Conservation (phyloP, 35 echinoderm and acorn worm species). For the Chiridota heheva region DNA sequence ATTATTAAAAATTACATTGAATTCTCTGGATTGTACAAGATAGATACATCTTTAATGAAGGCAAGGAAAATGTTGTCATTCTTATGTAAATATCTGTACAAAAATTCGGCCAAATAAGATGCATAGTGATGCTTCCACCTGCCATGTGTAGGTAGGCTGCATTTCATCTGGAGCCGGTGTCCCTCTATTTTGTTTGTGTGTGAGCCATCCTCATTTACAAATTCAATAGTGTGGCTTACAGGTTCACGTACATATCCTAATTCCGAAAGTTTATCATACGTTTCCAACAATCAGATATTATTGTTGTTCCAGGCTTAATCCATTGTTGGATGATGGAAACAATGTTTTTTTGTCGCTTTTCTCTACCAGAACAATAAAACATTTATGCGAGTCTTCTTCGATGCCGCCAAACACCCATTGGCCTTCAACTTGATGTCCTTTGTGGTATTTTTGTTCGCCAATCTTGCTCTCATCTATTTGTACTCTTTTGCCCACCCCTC, state of each 20-base stretch:
- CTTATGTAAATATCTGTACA: background rate
- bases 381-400: slow-evolving; percentile 21
- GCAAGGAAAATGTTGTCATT: background rate
- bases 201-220: background rate
- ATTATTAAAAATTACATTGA: too few species aligned
- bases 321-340: slow-evolving; percentile 25
- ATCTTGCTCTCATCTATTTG: slow-evolving; percentile 24
- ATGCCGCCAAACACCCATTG: slow-evolving; percentile 47
- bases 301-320: background rate
- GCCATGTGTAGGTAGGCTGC: slow-evolving; percentile 1
- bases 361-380: slow-evolving; percentile 34
- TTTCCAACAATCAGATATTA: slow-evolving; percentile 39
- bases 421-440: slow-evolving; percentile 23
- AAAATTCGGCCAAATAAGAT: background rate
- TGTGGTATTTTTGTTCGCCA: slow-evolving; percentile 16
- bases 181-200: slow-evolving; percentile 48
- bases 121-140: background rate
- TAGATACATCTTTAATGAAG: background rate
- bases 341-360: slow-evolving; percentile 2
- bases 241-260: slow-evolving; percentile 12
- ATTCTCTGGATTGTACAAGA: background rate
- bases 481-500: background rate
- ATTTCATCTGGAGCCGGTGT: slow-evolving; percentile 28
- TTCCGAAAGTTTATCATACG: background rate
- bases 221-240: slow-evolving; percentile 25